Percentiles rank a stretch among this genome's conserved stretches.
Conservation (phyloP, 2,888 invertebrate genomes). For the Tupiocoris notatus region DNA sequence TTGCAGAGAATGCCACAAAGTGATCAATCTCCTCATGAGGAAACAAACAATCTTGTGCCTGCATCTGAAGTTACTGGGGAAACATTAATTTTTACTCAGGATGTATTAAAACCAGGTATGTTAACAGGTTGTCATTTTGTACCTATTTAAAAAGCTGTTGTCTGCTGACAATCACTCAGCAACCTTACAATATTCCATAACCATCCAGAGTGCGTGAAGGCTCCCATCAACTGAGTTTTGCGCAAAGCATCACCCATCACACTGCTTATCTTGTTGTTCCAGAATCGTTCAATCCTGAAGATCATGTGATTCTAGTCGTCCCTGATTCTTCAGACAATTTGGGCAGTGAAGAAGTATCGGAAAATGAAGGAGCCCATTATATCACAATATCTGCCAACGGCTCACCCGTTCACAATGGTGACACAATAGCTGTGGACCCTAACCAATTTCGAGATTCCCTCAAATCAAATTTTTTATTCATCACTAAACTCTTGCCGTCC, state of each 20-base stretch:
- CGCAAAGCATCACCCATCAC: too few species aligned
- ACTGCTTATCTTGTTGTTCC: too few species aligned
- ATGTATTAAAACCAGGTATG: conserved; percentile 17
- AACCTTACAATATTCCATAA: too few species aligned
- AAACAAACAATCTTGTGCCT: neutral
- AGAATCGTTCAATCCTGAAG: conserved; percentile 16
- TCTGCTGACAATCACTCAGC: too few species aligned
- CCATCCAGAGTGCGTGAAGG: too few species aligned
- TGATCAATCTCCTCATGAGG: conserved; percentile 6
- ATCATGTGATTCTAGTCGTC: conserved; percentile 22
- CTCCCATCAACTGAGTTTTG: too few species aligned
- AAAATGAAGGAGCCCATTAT: neutral
- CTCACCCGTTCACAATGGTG: too few species aligned
- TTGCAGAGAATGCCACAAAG: conserved; percentile 28
- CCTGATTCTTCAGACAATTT: conserved; percentile 20
- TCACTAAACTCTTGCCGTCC: conserved; percentile 23
- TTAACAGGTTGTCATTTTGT: too few species aligned
- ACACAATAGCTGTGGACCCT: neutral
- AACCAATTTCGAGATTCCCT: conserved; percentile 8
- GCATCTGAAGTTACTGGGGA: conserved; percentile 8
- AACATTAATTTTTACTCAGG: conserved; percentile 8
- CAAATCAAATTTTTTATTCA: conserved; percentile 28
- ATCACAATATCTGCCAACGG: conserved; percentile 3
- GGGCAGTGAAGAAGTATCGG: neutral
- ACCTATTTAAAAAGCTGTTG: too few species aligned